Base-by-base conservation (phyloP, 2,113 vertebrate species). In the Cnemophilus loriae region DNA sequence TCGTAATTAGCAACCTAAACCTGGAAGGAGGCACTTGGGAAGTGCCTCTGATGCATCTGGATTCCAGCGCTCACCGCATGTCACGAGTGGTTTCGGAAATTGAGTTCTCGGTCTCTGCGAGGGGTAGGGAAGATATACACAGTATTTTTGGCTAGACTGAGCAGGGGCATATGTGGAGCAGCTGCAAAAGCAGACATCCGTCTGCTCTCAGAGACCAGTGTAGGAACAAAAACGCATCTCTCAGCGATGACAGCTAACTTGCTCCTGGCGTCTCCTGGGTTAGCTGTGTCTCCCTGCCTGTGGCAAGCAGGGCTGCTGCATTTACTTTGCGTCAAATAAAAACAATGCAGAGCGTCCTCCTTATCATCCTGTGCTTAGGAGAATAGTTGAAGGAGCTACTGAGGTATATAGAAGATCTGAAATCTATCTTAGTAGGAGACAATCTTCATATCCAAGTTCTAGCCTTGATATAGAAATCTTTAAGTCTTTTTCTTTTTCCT, bases 61-160 rank as follows among this genome's bases (percentile, higher is more conserved):
- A 87, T 82, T 94, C 69, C 95, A 89, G 88, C 0, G 1, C 57
- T 69, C 84, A 65, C 87, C 13, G 0, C 77, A 39, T 1, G 10
- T 87, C 91, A 89, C 0, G 16, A 94, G 74, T 56, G 63, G 59
- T 91, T 96, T 95, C 4, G 15, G 84, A 94, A 93, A 95, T 21
- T 30, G 77, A 94, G 65, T 91, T 95, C 93, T 95, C 57, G 52
- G 65, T 94, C 91, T 94, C 95, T 95, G 93, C 87, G 90, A 96
- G 89, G 87, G 91, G 87, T 74, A 85, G 67, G 33, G 87, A 85
- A 85, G 95, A 91, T 46, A 93, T 14, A 89, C 78, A 89, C 84
- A 61, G 9, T 32, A 33, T 46, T 89, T 89, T 79, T 96, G 78
- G 89, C 93, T 57, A 68, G 57, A 49, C 57, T 53, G 35, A 89